phyloP scores from a whole-genome alignment of 2,797 vertebrate species.

The Mionectes olivaceus region DNA sequence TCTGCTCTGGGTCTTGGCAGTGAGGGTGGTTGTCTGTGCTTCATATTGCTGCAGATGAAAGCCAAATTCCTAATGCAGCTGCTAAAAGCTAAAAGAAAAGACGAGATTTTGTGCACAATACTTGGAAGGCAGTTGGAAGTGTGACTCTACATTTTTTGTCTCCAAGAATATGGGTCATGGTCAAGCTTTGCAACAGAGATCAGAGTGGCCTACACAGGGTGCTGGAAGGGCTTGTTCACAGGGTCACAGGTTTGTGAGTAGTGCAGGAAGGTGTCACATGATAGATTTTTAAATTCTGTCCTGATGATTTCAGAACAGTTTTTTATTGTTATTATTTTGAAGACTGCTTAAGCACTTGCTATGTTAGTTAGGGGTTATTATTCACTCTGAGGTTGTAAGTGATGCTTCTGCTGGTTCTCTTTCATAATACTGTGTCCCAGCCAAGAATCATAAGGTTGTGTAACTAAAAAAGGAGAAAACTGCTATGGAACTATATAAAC shows the following conservation, averaged over 20 bases:
- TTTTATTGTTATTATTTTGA: not conserved
- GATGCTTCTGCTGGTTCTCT: slow-evolving; percentile 26
- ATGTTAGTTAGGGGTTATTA: not conserved
- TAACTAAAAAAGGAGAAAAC: slow-evolving; percentile 25
- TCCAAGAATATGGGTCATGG: not conserved
- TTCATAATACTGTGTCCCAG: not conserved
- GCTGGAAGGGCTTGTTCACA: not conserved
- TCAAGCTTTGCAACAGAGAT: not conserved
- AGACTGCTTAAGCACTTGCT: not conserved
- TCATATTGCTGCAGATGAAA: not conserved
- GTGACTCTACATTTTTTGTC: not conserved
- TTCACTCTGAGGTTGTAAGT: not conserved
- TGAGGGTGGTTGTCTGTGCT: not conserved
- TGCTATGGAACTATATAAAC: slow-evolving; percentile 39
- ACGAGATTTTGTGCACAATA: not conserved
- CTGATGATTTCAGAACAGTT: not conserved
- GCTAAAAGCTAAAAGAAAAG: not conserved
- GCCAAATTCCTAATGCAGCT: not conserved
- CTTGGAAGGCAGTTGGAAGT: not conserved
- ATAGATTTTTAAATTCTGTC: not conserved
- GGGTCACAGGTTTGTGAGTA: not conserved
- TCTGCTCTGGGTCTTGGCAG: not conserved
- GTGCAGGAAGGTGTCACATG: not conserved
- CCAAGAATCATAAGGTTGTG: slow-evolving; percentile 16
- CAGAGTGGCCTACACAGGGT: not conserved